Base-by-base conservation (phyloP, 2,888 invertebrate species). In the Pterostichus niger region DNA sequence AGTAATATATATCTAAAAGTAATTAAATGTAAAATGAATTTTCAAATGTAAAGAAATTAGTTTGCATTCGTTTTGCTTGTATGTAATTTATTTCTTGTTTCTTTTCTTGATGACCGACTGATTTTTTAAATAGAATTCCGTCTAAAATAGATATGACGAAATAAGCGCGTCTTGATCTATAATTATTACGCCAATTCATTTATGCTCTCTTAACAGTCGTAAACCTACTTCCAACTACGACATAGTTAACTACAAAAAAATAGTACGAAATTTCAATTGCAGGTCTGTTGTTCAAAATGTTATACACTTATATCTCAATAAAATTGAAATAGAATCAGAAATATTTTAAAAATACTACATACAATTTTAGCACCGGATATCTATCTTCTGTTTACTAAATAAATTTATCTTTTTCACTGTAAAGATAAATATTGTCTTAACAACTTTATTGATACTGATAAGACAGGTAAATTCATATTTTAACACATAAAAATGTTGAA, bases 111-210 rank as follows among this genome's bases (percentile, higher is more conserved):
- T 35, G 75, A 75, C 44, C 13, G 13, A 75, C 52, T 54, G 54
- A 76, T 56, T 76, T 76, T 56, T 76, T 56, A 76, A 76, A 56
- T 56, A 52, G 56, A 76, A 54, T 56, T 76, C 56, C 46, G 35
- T 33, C 40, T 33, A 56, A 76, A 76, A 54, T 76, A 76, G 35
- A 54, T 13, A 40, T 76, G 76, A 76, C 76, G 56, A 76, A 76
- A 76, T 76, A 76, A 35, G 15, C 35, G 31, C 52, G 56, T 56
- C 54, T 40, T 56, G 54, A 52, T 76, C 76, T 76, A 76, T 76
- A 76, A 76, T 76, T 76, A 76, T 52, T 54, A 54, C 35, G 52
- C 54, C 76, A 76, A 52, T 76, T 73, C 73, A 44, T 73, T 76
- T 52, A 76, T 40, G 40, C 33, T 40, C 40, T 71, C 17, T 46